Conservation (phyloP, 35 echinoderm and acorn worm genomes). For the Patiria miniata region DNA sequence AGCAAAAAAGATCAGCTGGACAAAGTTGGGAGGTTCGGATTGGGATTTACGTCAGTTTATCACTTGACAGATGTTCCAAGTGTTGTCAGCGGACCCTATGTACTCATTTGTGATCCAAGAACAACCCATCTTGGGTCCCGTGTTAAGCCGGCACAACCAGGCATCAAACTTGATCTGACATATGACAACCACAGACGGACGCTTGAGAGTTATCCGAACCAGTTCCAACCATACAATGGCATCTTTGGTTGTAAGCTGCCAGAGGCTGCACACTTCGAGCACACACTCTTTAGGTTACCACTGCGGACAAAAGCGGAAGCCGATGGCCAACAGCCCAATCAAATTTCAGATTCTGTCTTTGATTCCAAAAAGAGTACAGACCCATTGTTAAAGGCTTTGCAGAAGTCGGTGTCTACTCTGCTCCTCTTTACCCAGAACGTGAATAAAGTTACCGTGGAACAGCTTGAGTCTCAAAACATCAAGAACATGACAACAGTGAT, state of each 20-base stretch:
- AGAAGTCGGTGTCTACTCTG: constrained; percentile 37
- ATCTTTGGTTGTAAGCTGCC: constrained; percentile 74
- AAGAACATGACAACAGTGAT: background rate
- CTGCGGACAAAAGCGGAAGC: constrained; percentile 42
- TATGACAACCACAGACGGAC: background rate
- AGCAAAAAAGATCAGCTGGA: constrained; percentile 57
- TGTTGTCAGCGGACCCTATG: constrained; percentile 60
- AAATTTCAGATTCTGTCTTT: constrained; percentile 40
- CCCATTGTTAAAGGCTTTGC: constrained; percentile 35
- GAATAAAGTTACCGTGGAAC: constrained; percentile 32
- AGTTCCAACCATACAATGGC: constrained; percentile 74
- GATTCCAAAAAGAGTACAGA: constrained; percentile 38
- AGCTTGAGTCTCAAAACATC: background rate
- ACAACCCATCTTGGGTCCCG: constrained; percentile 44
- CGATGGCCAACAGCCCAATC: constrained; percentile 20
- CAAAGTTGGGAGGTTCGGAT: constrained; percentile 87
- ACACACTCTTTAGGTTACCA: constrained; percentile 79
- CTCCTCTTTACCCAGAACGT: constrained; percentile 83
- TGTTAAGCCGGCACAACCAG: constrained; percentile 35
- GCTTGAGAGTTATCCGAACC: constrained; percentile 51
- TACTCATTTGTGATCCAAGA: constrained; percentile 80
- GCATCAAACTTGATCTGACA: constrained; percentile 66
- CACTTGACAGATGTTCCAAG: constrained; percentile 90
- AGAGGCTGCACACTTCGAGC: constrained; percentile 28
- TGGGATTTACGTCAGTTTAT: constrained; percentile 91